These are phyloP conservation scores for Oscheius sp. DNA, from an alignment of 1,140 invertebrate species.

Conservation along the genomic window DNA sequence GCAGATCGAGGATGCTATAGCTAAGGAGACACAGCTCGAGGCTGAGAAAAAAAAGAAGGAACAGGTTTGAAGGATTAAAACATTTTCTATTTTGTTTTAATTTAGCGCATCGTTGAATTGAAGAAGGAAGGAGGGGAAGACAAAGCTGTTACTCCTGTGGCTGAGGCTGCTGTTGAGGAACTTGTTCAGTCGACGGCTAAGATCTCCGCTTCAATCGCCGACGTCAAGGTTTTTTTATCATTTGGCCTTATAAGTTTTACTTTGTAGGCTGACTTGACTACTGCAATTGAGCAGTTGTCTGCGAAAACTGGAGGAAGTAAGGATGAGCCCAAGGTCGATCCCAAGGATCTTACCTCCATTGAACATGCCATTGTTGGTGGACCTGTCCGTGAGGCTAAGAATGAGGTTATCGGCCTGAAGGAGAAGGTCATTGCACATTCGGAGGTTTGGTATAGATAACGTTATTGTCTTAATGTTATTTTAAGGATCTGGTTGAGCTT, in stretches of 20 bases:
- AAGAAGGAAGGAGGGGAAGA: constrained; percentile 14
- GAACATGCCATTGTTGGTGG: constrained; percentile 47
- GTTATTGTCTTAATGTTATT: constrained; percentile 11
- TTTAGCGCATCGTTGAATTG: neutral
- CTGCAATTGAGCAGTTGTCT: too few relatives aligned
- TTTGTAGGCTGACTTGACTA: too few relatives aligned
- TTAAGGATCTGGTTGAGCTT: constrained; percentile 48
- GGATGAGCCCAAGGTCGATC: constrained; percentile 37
- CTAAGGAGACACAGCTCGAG: constrained; percentile 40
- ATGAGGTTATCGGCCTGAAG: constrained; percentile 48
- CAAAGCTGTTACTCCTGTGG: too few relatives aligned
- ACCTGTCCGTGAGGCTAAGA: constrained; percentile 42
- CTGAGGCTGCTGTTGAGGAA: constrained; percentile 20
- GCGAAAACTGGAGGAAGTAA: too few relatives aligned
- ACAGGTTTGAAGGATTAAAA: constrained; percentile 13
- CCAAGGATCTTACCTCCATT: constrained; percentile 45
- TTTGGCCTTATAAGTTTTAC: too few relatives aligned
- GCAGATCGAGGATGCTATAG: constrained; percentile 50
- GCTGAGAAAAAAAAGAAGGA: constrained; percentile 39
- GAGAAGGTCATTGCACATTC: constrained; percentile 51
- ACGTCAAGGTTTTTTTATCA: too few relatives aligned
- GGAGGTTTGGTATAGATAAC: constrained; percentile 26
- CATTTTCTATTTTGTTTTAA: neutral
- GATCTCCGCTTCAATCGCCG: neutral
- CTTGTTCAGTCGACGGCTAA: constrained; percentile 13